These are phyloP conservation scores for Scopus umbretta DNA, from an alignment of 2,113 vertebrate species.

Conservation along the genomic window DNA sequence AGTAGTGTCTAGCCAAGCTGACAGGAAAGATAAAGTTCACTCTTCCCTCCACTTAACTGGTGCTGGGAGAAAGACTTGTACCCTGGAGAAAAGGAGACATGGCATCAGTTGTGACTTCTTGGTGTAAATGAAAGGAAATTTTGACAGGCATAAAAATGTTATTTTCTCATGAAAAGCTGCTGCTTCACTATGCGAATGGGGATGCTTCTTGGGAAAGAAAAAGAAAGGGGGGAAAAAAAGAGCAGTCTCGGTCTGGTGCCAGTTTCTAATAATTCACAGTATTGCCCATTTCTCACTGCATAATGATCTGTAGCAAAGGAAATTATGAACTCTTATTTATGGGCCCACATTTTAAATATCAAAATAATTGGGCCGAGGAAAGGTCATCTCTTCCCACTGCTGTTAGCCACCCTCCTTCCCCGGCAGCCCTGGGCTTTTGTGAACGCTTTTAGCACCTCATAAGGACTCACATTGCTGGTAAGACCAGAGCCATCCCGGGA, in stretches of 20 bases:
- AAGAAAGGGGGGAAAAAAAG: not conserved
- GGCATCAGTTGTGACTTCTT: slow-evolving; percentile 54
- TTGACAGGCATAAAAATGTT: slow-evolving; percentile 65
- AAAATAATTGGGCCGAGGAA: slow-evolving; percentile 22
- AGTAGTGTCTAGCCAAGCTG: slow-evolving; percentile 38
- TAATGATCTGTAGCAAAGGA: slow-evolving; percentile 20
- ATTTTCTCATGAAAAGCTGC: slow-evolving; percentile 52
- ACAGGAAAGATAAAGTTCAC: slow-evolving; percentile 45
- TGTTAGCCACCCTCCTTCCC: not conserved
- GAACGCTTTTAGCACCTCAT: not conserved
- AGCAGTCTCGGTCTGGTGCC: not conserved
- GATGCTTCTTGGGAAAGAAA: not conserved
- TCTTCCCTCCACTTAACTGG: slow-evolving; percentile 12
- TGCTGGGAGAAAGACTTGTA: slow-evolving; percentile 3
- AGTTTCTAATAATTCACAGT: slow-evolving; percentile 39
- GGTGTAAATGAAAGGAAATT: slow-evolving; percentile 56
- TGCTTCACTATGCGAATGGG: not conserved
- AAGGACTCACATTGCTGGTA: not conserved
- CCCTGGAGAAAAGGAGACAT: slow-evolving; percentile 38
- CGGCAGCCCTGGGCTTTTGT: not conserved
- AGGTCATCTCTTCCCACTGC: not conserved
- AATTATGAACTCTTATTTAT: slow-evolving; percentile 12
- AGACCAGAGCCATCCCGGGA: not conserved
- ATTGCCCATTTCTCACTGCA: slow-evolving; percentile 31
- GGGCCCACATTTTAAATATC: slow-evolving; percentile 20